Conservation (phyloP, 1,140 invertebrate species). For the Lordiphosa stackelbergi region DNA sequence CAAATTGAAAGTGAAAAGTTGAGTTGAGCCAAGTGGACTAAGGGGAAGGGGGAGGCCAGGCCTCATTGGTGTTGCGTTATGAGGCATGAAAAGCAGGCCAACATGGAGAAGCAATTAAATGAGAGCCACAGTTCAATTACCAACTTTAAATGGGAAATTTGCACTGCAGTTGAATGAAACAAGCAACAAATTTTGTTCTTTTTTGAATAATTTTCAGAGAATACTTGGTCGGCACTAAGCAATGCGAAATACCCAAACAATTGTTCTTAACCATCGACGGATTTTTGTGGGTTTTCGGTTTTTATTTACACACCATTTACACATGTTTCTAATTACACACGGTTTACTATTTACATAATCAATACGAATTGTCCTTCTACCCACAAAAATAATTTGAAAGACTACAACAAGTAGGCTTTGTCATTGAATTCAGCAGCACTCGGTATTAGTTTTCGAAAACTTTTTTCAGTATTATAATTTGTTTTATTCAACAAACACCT, state of each 20-base stretch:
- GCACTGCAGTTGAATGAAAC: not conserved
- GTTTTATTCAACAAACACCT: too few species aligned
- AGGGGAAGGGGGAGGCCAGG: constrained; percentile 14
- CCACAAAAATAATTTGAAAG: too few species aligned
- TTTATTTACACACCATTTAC: too few species aligned
- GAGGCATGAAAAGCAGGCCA: constrained; percentile 40
- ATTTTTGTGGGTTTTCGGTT: too few species aligned
- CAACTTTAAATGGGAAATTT: constrained; percentile 18
- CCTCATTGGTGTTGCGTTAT: constrained; percentile 53
- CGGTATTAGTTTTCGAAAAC: too few species aligned
- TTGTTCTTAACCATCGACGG: too few species aligned
- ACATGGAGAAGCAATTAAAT: constrained; percentile 4
- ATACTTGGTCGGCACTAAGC: too few species aligned
- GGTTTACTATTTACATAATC: too few species aligned
- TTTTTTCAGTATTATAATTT: not conserved
- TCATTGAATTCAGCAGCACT: not conserved
- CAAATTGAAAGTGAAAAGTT: constrained; percentile 74
- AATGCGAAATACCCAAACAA: too few species aligned
- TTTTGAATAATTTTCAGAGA: too few species aligned
- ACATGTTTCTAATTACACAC: too few species aligned
- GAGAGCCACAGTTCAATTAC: constrained; percentile 29
- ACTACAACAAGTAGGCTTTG: not conserved
- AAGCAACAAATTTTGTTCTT: not conserved
- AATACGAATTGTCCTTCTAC: too few species aligned
- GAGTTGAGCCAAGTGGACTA: constrained; percentile 34